These are phyloP conservation scores for Crenuchus spilurus DNA, from an alignment of 2,797 vertebrate species.

Conservation along the genomic window DNA sequence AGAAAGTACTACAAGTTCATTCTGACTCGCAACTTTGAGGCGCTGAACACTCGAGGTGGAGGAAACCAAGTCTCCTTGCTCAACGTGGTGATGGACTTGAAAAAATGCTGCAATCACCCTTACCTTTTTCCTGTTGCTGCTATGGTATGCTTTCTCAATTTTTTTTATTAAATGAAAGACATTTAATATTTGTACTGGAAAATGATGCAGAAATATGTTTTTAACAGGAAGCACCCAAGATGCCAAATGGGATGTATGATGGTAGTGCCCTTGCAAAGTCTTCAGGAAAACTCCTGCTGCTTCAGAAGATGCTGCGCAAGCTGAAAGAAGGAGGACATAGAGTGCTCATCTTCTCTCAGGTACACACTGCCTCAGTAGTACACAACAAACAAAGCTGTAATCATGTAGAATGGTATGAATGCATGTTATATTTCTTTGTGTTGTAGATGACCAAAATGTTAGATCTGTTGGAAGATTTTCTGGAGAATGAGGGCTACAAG, in stretches of 20 bases:
- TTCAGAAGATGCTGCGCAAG: constrained; percentile 97
- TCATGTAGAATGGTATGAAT: neutral
- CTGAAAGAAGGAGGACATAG: constrained; percentile 94
- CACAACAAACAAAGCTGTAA: neutral
- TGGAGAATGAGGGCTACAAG: constrained; percentile 97
- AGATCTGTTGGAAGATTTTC: constrained; percentile 94
- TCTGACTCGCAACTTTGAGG: constrained; percentile 95
- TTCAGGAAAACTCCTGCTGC: constrained; percentile 90
- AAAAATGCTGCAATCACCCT: constrained; percentile 99
- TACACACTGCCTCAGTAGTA: constrained; percentile 48
- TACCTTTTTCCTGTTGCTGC: constrained; percentile 97
- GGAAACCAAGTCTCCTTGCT: constrained; percentile 97
- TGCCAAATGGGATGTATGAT: constrained; percentile 98
- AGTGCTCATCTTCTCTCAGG: constrained; percentile 98
- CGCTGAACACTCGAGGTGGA: constrained; percentile 93
- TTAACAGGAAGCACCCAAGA: constrained; percentile 93
- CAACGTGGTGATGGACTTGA: constrained; percentile 98
- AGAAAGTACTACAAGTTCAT: constrained; percentile 99
- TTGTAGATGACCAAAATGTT: constrained; percentile 99
- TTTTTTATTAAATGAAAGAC: too few relatives aligned
- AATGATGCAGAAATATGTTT: neutral
- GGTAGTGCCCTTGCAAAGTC: constrained; percentile 90
- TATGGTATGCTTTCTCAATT: constrained; percentile 82
- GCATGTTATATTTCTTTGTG: too few relatives aligned
- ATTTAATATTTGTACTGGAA: too few relatives aligned